phyloP scores from a whole-genome alignment of 2,113 vertebrate species.

The Zosterops pallidus region DNA sequence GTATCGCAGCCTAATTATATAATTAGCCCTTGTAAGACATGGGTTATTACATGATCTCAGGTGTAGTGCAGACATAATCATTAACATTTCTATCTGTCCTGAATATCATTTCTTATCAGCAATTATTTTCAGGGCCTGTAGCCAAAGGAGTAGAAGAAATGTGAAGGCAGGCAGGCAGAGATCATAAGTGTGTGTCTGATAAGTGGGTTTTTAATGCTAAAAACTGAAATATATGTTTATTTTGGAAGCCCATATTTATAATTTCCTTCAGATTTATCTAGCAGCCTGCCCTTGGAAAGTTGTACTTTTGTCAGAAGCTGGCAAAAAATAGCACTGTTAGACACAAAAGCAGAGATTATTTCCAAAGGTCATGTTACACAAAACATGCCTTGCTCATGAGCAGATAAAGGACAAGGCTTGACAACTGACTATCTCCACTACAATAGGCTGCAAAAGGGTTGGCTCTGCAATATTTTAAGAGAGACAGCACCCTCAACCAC shows the following conservation, averaged over 20 bases:
- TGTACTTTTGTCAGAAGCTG: neutral
- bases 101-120: conserved; percentile 14
- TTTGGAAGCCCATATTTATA: neutral
- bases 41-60: conserved; percentile 23
- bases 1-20: neutral
- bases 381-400: neutral
- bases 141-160: neutral
- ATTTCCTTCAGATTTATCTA: neutral
- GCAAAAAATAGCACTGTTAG: neutral
- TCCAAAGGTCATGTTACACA: neutral
- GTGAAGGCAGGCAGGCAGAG: neutral
- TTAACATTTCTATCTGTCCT: conserved; percentile 24
- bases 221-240: neutral
- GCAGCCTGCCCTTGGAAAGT: neutral
- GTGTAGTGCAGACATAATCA: neutral
- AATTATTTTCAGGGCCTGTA: neutral
- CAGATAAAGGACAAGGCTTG: neutral
- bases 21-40: neutral
- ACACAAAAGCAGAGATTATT: neutral
- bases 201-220: neutral
- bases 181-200: neutral
- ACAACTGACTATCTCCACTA: neutral
- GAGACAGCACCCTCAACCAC: neutral
- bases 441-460: neutral
- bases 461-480: neutral